Conservation (phyloP, 2,888 invertebrate species). For the Drosophila yooni region DNA sequence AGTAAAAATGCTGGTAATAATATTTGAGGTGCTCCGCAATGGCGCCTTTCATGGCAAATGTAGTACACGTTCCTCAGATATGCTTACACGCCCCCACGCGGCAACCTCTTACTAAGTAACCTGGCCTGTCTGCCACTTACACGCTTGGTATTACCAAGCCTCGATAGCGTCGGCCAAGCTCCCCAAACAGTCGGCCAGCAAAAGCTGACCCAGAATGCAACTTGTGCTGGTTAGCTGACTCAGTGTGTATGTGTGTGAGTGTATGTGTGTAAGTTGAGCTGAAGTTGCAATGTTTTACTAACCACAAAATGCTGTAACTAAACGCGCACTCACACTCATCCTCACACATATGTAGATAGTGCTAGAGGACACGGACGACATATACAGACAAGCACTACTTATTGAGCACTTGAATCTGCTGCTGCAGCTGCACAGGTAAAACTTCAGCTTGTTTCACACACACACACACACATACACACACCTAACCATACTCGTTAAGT, state of each 20-base stretch:
- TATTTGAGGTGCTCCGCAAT: slow-evolving; percentile 77
- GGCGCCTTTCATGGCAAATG: slow-evolving; percentile 54
- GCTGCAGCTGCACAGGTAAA: slow-evolving; percentile 50
- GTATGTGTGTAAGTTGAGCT: slow-evolving; percentile 41
- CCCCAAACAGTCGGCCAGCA: slow-evolving; percentile 56
- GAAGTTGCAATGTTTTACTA: slow-evolving; percentile 73
- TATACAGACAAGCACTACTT: slow-evolving; percentile 60
- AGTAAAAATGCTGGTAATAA: slow-evolving; percentile 77
- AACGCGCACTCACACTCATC: slow-evolving; percentile 61
- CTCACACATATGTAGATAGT: slow-evolving; percentile 39
- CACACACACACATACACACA: slow-evolving; percentile 11
- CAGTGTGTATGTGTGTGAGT: slow-evolving; percentile 25
- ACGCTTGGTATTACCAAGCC: slow-evolving; percentile 36
- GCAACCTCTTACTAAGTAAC: background rate
- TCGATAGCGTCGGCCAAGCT: slow-evolving; percentile 23
- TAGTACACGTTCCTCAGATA: slow-evolving; percentile 14
- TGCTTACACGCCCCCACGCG: background rate
- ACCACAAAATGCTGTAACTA: slow-evolving; percentile 81
- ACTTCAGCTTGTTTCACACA: slow-evolving; percentile 37
- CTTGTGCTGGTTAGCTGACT: slow-evolving; percentile 73
- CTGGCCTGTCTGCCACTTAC: slow-evolving; percentile 53
- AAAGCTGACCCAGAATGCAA: slow-evolving; percentile 76
- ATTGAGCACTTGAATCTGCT: slow-evolving; percentile 68
- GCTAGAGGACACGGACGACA: slow-evolving; percentile 39
- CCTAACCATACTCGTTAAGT: slow-evolving; percentile 37